Conservation (phyloP, 2,888 invertebrate genomes). For the Cheilosia grossa region DNA sequence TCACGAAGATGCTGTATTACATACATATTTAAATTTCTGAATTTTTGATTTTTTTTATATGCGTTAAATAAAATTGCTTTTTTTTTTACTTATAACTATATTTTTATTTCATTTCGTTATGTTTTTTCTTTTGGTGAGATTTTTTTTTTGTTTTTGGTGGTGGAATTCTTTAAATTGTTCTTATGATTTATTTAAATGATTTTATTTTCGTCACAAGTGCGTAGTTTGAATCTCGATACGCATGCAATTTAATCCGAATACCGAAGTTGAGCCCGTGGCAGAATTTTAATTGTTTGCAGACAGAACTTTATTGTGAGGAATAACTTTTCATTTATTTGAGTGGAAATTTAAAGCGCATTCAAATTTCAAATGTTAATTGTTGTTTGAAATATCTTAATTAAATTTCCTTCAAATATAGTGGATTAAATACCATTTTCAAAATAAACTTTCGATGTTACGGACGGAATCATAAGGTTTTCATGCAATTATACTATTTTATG, state of each 20-base stretch:
- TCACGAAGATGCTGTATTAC: constrained; percentile 64
- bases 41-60: constrained; percentile 26
- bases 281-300: neutral
- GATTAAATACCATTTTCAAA: no score
- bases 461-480: no score
- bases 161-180: neutral
- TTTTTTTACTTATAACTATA: constrained; percentile 18
- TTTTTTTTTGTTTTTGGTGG: constrained; percentile 10
- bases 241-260: neutral
- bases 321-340: no score
- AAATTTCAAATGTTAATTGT: no score
- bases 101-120: constrained; percentile 24
- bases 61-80: constrained; percentile 48
- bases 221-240: neutral
- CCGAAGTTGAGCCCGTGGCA: neutral
- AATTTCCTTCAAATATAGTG: no score
- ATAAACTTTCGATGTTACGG: no score
- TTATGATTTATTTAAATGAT: neutral
- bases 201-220: neutral
- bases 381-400: no score
- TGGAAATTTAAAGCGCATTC: no score
- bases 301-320: no score
- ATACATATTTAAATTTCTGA: constrained; percentile 20
- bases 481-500: no score
- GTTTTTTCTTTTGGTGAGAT: neutral